These are phyloP conservation scores for Lagocephalus sceleratus DNA, from an alignment of 2,797 vertebrate species.

Conservation along the genomic window DNA sequence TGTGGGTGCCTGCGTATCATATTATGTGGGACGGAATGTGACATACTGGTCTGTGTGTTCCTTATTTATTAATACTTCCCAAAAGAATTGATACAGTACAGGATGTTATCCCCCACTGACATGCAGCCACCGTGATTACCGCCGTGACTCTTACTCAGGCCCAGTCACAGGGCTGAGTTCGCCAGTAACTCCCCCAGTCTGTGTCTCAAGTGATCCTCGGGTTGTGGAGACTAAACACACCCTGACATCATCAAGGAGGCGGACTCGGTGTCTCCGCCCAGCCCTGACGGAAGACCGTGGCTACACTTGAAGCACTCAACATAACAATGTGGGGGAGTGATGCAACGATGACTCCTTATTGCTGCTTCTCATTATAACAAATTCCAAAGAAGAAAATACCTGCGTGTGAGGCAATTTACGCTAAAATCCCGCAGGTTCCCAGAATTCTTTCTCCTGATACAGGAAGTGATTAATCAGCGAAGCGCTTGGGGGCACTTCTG, in stretches of 20 bases:
- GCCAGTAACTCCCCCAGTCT: conserved; percentile 59
- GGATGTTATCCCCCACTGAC: conserved; percentile 10
- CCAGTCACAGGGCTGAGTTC: too few relatives aligned
- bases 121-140: conserved; percentile 30
- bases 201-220: conserved; percentile 44
- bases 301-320: conserved; percentile 51
- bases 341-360: conserved; percentile 62
- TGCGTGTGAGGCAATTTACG: conserved; percentile 35
- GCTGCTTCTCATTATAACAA: conserved; percentile 53
- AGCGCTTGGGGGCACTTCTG: conserved; percentile 48
- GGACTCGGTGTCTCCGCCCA: conserved; percentile 55
- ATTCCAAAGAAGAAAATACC: conserved; percentile 47
- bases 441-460: conserved; percentile 50
- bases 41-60: conserved; percentile 24
- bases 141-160: too few relatives aligned
- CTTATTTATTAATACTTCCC: conserved; percentile 23
- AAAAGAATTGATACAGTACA: conserved; percentile 12
- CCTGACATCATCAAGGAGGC: conserved; percentile 59
- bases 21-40: conserved; percentile 30
- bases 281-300: conserved; percentile 53
- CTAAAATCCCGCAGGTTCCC: conserved; percentile 58
- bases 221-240: conserved; percentile 64
- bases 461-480: conserved; percentile 74
- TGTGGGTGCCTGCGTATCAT: conserved; percentile 32
- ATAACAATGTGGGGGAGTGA: conserved; percentile 61